Conservation (phyloP, 2,113 vertebrate genomes). For the Chionomys nivalis region DNA sequence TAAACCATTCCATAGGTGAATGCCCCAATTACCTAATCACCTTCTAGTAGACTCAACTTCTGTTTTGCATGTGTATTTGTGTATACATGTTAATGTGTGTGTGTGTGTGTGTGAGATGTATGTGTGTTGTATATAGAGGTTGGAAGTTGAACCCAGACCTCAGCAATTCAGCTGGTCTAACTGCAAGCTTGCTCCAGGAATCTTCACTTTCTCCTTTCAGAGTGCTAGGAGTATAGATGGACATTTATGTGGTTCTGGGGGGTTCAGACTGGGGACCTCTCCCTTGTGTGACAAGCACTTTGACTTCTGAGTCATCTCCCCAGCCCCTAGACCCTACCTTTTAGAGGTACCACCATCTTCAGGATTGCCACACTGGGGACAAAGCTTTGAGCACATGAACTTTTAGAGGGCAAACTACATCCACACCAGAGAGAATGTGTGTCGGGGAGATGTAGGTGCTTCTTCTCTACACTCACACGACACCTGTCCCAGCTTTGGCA, state of each 20-base stretch:
- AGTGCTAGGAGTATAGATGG: background rate
- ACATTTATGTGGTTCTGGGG: background rate
- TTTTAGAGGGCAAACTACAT: background rate
- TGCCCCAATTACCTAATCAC: background rate
- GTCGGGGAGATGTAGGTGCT: background rate
- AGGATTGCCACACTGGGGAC: background rate
- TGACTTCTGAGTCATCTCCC: background rate
- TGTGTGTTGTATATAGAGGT: background rate
- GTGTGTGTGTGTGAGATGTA: background rate
- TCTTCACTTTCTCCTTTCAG: background rate
- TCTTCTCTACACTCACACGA: background rate
- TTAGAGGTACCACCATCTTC: background rate
- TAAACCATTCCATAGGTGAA: background rate
- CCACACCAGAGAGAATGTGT: background rate
- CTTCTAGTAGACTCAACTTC: background rate
- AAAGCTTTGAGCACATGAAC: background rate
- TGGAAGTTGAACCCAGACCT: background rate
- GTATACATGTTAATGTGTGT: background rate
- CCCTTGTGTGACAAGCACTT: background rate
- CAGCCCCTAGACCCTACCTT: background rate
- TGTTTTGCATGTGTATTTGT: background rate
- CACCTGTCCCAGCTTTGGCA: background rate
- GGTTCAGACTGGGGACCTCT: background rate
- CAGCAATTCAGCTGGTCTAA: background rate
- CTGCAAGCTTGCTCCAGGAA: background rate